Base-by-base conservation (phyloP, 2,113 vertebrate species). In the Ochotona curzoniae region DNA sequence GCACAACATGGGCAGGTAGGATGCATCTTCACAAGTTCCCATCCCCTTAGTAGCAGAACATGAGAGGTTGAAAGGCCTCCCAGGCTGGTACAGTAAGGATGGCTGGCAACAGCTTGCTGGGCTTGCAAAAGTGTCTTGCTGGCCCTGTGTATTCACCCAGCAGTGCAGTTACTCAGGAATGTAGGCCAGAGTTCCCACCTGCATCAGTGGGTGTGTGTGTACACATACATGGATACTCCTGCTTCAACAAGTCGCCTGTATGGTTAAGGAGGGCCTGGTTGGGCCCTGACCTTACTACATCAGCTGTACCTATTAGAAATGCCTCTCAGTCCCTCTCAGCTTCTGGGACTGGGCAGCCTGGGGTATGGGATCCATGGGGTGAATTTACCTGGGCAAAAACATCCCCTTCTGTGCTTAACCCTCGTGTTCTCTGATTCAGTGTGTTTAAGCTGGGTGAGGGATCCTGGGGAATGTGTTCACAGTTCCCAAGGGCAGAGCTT, bases 401-500 rank as follows among this genome's bases (percentile, higher is more conserved):
- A 0, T 70, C 32, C 15, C 35, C 13, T 5, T 15, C 32, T 85
- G n/a, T 84, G 75, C 69, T 79, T 25, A 23, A 2, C 5, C 12
- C 60, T 73, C 14, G 1, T 28, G 7, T 90, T 92, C 8, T 54
- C 63, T 78, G 60, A n/a, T 30, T 92, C 49, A 67, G 23, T 47
- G 14, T 51, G 15, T 71, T 78, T 87, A 79, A 20, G 64, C 80
- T 51, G 0, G 26, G 21, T 32, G 49, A 76, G 54, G 28, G 71
- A 74, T 83, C 57, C 74, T 90, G 75, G 28, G 61, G 44, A 26
- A 23, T 60, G 25, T 35, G 88, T 85, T 83, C 64, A 86, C 25
- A 80, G 82, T 64, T 35, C 26, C 8, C 21, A 78, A 96, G 32
- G 32, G 2, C 63, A 30, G 13, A 28, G 32, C 32, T 57, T 57